Percentiles rank a stretch among this genome's conserved stretches.
Conservation (phyloP, 2,113 vertebrate genomes). For the Tychaedon coryphoeus region DNA sequence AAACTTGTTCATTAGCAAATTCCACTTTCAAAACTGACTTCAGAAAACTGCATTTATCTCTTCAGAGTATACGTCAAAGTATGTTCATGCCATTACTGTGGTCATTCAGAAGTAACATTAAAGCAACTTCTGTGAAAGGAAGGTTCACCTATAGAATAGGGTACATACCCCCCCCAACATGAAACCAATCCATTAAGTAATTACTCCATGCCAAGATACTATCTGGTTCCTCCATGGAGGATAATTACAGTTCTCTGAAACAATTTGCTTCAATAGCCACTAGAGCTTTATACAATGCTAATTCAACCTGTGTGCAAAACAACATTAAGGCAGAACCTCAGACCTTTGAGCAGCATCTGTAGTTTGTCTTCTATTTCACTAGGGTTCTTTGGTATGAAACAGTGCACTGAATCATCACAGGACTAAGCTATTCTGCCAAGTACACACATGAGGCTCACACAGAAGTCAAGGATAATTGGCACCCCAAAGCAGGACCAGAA, state of each 20-base stretch:
- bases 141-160: neutral
- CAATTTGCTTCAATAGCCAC: neutral
- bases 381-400: neutral
- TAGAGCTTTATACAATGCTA: neutral
- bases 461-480: slow-evolving; percentile 33
- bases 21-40: neutral
- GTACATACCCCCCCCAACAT: neutral
- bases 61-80: neutral
- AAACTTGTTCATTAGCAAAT: neutral
- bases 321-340: neutral
- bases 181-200: neutral
- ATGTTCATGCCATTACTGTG: neutral
- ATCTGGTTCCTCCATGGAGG: neutral
- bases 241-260: neutral
- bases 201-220: neutral
- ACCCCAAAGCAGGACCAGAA: neutral
- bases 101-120: neutral
- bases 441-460: slow-evolving; percentile 12
- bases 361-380: neutral
- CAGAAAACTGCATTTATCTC: neutral
- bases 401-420: neutral
- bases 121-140: neutral
- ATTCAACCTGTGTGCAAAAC: neutral
- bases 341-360: neutral
- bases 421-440: slow-evolving; percentile 19